A percentile compares a stretch with the other conserved stretches of the same genome.
phyloP scores from a whole-genome alignment of 64 coral and sea anemone species.

The Montipora cactus region DNA sequence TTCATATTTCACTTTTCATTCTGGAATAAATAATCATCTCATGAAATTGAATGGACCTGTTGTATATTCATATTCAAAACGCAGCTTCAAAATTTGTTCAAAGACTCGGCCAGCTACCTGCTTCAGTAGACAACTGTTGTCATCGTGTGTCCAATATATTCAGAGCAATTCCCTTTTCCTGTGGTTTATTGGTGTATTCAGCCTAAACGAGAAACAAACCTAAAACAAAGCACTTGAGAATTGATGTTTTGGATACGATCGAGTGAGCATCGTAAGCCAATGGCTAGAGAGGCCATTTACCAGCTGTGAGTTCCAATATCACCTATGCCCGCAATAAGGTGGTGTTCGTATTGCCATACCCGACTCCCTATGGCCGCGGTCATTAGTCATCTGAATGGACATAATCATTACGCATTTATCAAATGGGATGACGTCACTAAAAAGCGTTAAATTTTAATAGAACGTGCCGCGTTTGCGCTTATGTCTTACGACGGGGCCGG shows the following conservation, averaged over 20 bases:
- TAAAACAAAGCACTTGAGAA: constrained; percentile 42
- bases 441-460: constrained; percentile 87
- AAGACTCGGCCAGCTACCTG: background rate
- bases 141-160: background rate
- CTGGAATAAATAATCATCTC: background rate
- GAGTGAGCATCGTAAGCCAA: background rate
- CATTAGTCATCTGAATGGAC: constrained; percentile 44
- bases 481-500: constrained; percentile 8
- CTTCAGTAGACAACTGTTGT: background rate
- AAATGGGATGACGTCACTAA: constrained; percentile 76
- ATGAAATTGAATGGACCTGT: background rate
- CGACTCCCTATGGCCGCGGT: constrained; percentile 35
- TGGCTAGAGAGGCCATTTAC: constrained; percentile 15
- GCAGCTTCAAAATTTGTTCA: background rate
- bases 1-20: background rate
- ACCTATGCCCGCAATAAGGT: constrained; percentile 36
- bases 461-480: constrained; percentile 78
- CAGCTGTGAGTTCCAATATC: constrained; percentile 41
- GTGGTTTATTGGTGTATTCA: background rate
- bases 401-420: constrained; percentile 78
- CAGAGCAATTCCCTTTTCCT: background rate
- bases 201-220: constrained; percentile 24
- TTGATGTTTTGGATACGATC: constrained; percentile 13
- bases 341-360: constrained; percentile 79
- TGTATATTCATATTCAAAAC: constrained; percentile 41